Percentiles rank a stretch among this genome's conserved stretches.
phyloP scores from a whole-genome alignment of 2,888 invertebrate species.

The Limnephilus marmoratus region DNA sequence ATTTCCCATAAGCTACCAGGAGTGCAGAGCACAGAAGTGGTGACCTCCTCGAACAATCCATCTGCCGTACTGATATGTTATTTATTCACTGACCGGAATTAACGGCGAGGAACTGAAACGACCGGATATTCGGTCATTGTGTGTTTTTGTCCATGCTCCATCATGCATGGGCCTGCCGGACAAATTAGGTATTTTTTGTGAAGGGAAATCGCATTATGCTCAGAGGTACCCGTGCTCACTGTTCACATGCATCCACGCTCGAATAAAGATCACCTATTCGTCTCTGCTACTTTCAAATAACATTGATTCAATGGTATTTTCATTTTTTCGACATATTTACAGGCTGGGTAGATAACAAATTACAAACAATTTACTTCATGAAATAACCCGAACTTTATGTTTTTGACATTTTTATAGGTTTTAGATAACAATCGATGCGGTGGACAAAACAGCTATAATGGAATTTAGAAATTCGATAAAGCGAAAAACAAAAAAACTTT shows the following conservation, averaged over 20 bases:
- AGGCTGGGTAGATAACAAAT: not conserved
- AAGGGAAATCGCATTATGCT: slow-evolving; percentile 56
- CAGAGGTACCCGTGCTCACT: slow-evolving; percentile 25
- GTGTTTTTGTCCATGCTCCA: slow-evolving; percentile 52
- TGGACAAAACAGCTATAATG: not conserved
- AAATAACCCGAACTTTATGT: not conserved
- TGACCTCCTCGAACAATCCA: slow-evolving; percentile 10
- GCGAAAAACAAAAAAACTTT: no score
- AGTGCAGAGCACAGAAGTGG: not conserved
- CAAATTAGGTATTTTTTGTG: slow-evolving; percentile 50
- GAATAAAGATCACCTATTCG: slow-evolving; percentile 4
- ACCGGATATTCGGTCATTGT: slow-evolving; percentile 56
- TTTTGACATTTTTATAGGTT: not conserved
- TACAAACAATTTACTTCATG: not conserved
- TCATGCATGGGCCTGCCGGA: slow-evolving; percentile 52
- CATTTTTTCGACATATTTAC: not conserved
- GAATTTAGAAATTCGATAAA: no score
- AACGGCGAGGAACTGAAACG: slow-evolving; percentile 46
- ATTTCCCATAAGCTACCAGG: not conserved
- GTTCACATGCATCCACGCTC: slow-evolving; percentile 47
- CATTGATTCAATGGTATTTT: not conserved
- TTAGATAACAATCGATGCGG: not conserved
- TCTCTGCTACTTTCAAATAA: not conserved
- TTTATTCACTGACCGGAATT: slow-evolving; percentile 47
- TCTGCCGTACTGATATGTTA: slow-evolving; percentile 28